Evolutionary conservation across 2,113 vertebrate species (phyloP).

Genomic region (Synodontis membranacea): DNA sequence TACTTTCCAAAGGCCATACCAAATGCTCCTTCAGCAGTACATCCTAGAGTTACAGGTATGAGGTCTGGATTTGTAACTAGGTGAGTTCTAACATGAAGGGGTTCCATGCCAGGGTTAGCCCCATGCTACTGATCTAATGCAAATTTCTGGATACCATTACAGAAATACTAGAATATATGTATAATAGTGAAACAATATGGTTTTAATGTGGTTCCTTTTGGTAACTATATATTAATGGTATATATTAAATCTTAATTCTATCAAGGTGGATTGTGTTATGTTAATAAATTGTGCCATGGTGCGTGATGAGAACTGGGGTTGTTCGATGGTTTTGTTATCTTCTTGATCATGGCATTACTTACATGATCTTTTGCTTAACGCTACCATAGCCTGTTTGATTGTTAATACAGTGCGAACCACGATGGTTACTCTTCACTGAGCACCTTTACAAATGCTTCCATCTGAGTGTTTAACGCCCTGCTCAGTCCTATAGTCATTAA

Average conservation of each 20-base stretch:
- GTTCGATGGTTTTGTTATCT: too few relatives aligned
- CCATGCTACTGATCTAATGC: neutral
- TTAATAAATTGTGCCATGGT: neutral
- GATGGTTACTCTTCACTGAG: neutral
- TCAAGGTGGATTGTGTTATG: neutral
- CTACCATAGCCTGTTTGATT: too few relatives aligned
- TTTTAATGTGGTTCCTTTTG: neutral
- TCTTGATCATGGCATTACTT: neutral
- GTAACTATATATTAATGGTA: neutral
- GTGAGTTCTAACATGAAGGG: neutral
- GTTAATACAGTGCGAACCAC: neutral
- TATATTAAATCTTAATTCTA: neutral
- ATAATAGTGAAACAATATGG: neutral
- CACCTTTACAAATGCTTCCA: conserved; percentile 19
- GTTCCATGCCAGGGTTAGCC: neutral
- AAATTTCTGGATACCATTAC: neutral
- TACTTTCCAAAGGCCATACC: conserved; percentile 64
- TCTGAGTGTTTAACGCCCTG: conserved; percentile 36
- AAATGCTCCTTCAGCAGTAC: conserved; percentile 32
- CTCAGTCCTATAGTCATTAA: conserved; percentile 54
- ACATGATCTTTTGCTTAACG: too few relatives aligned
- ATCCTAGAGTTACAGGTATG: neutral
- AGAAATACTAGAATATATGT: neutral
- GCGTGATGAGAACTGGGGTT: neutral
- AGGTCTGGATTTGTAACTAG: neutral